Conservation (phyloP, 2,888 invertebrate genomes). For the Archaeoteleia sp. region DNA sequence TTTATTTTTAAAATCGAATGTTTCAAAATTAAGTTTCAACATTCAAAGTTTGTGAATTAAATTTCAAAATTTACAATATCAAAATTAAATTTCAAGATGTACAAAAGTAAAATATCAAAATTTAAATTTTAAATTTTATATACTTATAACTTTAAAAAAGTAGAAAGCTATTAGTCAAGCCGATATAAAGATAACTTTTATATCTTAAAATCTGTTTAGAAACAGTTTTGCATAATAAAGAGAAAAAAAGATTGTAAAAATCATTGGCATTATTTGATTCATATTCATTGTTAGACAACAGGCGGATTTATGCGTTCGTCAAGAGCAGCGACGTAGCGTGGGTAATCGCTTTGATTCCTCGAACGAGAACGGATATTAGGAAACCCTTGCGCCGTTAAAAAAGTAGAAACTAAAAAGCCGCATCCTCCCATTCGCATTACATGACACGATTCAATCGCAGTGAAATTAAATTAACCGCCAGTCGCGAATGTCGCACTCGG, state of each 20-base stretch:
- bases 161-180: too few species aligned
- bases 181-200: too few species aligned
- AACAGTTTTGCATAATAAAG: too few species aligned
- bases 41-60: too few species aligned
- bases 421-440: slow-evolving; percentile 56
- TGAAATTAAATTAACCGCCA: slow-evolving; percentile 46
- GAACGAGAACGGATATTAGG: slow-evolving; percentile 72
- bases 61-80: too few species aligned
- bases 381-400: slow-evolving; percentile 63
- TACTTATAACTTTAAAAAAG: too few species aligned
- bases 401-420: slow-evolving; percentile 63
- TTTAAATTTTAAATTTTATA: too few species aligned
- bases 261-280: slow-evolving; percentile 40
- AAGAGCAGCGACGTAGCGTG: slow-evolving; percentile 57
- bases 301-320: slow-evolving; percentile 61
- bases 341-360: slow-evolving; percentile 70
- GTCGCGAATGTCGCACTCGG: slow-evolving; percentile 14
- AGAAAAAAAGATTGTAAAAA: too few species aligned
- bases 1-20: background rate
- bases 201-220: too few species aligned
- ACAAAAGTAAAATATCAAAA: too few species aligned
- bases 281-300: slow-evolving; percentile 49
- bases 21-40: too few species aligned
- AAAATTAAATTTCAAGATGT: too few species aligned
- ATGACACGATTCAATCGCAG: slow-evolving; percentile 29